A percentile compares a stretch with the other conserved stretches of the same genome.
phyloP scores from a whole-genome alignment of 2,888 invertebrate genomes.

The Choristoneura rosaceana region DNA sequence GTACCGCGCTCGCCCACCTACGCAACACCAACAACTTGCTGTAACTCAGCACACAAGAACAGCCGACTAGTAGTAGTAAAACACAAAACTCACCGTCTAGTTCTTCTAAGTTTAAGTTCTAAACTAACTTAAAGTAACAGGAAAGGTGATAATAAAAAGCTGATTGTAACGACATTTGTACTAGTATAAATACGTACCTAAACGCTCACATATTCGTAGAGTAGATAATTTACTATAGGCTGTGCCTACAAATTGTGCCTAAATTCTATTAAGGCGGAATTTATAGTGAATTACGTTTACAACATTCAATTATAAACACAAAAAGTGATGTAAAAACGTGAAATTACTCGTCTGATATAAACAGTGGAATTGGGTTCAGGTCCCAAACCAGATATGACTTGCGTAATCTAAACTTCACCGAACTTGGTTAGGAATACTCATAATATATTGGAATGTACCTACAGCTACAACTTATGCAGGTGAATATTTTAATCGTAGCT shows the following conservation, averaged over 20 bases:
- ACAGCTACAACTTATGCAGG: conserved; percentile 1
- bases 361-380: conserved; percentile 19
- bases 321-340: conserved; percentile 15
- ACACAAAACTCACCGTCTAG: conserved; percentile 30
- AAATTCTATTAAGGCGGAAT: conserved; percentile 3
- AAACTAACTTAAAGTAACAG: conserved; percentile 7
- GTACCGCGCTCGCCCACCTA: conserved; percentile 61
- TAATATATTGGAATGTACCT: conserved; percentile 20
- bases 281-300: not conserved
- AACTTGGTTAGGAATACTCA: conserved; percentile 8
- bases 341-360: conserved; percentile 24
- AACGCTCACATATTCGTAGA: conserved; percentile 2
- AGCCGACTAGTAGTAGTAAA: not conserved
- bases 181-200: conserved; percentile 21
- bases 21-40: conserved; percentile 44
- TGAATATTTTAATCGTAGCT: not conserved
- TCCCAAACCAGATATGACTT: conserved; percentile 22
- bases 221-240: not conserved
- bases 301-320: not conserved
- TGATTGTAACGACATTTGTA: not conserved
- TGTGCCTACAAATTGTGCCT: conserved; percentile 21
- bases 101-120: too few relatives aligned
- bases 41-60: conserved; percentile 24
- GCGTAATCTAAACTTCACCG: conserved; percentile 15
- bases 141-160: conserved; percentile 26